These are phyloP conservation scores for Sarcophaga carnaria DNA, from an alignment of 2,888 invertebrate genomes.

Conservation along the genomic window DNA sequence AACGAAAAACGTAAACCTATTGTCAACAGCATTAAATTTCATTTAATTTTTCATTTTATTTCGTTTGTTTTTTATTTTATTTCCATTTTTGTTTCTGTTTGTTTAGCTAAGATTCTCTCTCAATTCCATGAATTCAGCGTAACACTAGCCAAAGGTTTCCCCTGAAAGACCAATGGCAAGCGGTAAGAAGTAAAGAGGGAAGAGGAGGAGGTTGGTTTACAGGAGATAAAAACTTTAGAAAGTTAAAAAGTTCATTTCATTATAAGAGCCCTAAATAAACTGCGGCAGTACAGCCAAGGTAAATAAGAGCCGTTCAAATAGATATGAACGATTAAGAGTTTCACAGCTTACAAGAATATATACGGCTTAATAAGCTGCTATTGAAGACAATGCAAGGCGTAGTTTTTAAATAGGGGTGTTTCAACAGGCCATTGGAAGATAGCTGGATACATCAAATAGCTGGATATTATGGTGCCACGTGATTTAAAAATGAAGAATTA, in stretches of 20 bases:
- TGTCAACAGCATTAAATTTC: conserved; percentile 1
- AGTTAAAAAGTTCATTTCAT: background rate
- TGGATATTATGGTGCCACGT: too few species aligned
- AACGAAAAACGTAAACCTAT: background rate
- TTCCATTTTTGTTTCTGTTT: background rate
- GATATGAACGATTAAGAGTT: background rate
- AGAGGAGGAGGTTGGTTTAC: too few species aligned
- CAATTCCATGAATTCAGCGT: background rate
- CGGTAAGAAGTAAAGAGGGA: too few species aligned
- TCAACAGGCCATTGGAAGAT: too few species aligned
- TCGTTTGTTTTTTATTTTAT: background rate
- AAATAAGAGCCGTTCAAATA: background rate
- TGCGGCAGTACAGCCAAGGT: background rate
- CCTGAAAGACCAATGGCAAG: too few species aligned
- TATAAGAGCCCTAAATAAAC: background rate
- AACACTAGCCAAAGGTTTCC: too few species aligned
- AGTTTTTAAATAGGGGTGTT: too few species aligned
- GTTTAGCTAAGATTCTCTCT: background rate
- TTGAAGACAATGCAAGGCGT: too few species aligned
- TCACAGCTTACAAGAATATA: too few species aligned
- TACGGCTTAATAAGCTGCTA: too few species aligned
- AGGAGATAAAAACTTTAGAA: background rate
- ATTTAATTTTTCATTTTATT: background rate
- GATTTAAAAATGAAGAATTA: too few species aligned
- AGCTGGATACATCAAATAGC: too few species aligned